Evolutionary conservation across 1,140 invertebrate genomes (phyloP).

Genomic region (Chlorops oryzae): DNA sequence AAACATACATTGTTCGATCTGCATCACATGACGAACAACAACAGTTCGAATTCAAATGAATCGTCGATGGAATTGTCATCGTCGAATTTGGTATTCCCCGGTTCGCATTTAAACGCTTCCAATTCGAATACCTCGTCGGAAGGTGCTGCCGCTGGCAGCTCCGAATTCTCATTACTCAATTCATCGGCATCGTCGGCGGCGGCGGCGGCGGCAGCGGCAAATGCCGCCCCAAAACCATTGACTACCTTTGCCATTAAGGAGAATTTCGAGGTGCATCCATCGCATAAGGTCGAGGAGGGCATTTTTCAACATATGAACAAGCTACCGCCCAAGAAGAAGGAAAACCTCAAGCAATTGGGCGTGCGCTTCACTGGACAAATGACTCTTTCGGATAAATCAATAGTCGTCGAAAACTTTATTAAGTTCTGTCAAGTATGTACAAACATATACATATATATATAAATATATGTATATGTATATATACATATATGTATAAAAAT

Average conservation of each 20-base stretch:
- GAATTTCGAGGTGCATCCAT: constrained; percentile 45
- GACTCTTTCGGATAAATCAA: constrained; percentile 45
- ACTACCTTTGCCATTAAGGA: constrained; percentile 43
- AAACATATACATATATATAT: constrained; percentile 14
- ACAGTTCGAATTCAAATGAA: constrained; percentile 43
- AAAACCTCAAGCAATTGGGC: constrained; percentile 41
- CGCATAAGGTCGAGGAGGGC: constrained; percentile 45
- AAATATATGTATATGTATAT: constrained; percentile 8
- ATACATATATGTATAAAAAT: neutral
- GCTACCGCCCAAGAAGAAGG: constrained; percentile 43
- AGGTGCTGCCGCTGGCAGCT: constrained; percentile 34
- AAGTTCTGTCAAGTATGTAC: constrained; percentile 37
- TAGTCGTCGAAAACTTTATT: constrained; percentile 46
- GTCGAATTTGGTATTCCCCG: constrained; percentile 33
- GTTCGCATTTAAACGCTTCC: constrained; percentile 42
- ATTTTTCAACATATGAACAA: constrained; percentile 47
- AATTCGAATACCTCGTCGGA: constrained; percentile 45
- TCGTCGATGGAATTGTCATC: constrained; percentile 32
- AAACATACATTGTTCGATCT: constrained; percentile 44
- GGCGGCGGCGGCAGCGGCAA: neutral
- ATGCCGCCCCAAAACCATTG: constrained; percentile 31
- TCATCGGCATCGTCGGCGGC: neutral
- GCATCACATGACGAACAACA: constrained; percentile 35
- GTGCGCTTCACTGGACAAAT: constrained; percentile 46
- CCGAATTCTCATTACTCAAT: constrained; percentile 26